These are phyloP conservation scores for Dasyornis broadbenti DNA, from an alignment of 2,113 vertebrate species.

Conservation along the genomic window DNA sequence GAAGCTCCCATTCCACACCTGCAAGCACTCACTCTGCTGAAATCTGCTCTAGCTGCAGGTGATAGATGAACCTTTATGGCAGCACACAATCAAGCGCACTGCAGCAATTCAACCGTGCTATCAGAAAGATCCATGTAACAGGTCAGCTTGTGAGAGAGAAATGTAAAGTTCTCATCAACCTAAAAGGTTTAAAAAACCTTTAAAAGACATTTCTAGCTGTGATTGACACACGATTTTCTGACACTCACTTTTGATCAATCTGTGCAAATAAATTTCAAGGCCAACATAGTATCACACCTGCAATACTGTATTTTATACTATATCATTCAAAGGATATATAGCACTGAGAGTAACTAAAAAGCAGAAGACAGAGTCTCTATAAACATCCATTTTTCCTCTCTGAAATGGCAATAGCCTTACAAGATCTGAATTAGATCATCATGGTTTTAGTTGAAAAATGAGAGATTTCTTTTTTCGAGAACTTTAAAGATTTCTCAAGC, in stretches of 20 bases:
- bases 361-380: not conserved
- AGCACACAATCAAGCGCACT: not conserved
- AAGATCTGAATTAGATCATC: not conserved
- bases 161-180: not conserved
- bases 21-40: not conserved
- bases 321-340: not conserved
- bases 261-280: constrained; percentile 14
- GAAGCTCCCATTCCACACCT: not conserved
- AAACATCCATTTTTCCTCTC: not conserved
- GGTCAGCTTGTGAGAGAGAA: not conserved
- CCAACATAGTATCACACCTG: not conserved
- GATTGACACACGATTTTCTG: constrained; percentile 13
- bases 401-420: not conserved
- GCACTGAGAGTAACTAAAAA: not conserved
- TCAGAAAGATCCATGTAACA: constrained; percentile 7
- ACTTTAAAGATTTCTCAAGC: not conserved
- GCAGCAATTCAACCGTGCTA: not conserved
- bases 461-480: not conserved
- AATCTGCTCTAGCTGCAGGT: constrained; percentile 2
- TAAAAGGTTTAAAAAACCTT: constrained; percentile 28
- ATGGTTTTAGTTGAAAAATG: not conserved
- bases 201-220: not conserved
- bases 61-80: constrained; percentile 22
- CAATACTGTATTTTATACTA: not conserved
- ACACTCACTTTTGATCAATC: constrained; percentile 1